Evolutionary conservation across 2,797 vertebrate species (phyloP).

Genomic region (Linurgus olivaceus): DNA sequence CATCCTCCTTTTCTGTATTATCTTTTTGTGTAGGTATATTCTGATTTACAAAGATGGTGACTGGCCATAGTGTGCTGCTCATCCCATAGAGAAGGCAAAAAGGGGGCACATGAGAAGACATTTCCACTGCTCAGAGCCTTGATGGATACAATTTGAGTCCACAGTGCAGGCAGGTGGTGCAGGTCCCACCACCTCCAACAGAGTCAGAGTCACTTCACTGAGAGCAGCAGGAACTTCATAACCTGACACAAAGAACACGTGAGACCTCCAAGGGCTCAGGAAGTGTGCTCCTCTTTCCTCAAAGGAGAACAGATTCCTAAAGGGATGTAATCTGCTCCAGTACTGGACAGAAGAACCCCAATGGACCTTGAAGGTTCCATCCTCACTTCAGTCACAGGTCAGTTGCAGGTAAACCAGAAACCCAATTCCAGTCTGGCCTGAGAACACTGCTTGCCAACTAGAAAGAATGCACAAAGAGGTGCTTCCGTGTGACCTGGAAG

Average conservation of each 20-base stretch:
- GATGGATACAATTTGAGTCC: neutral
- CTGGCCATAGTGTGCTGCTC: neutral
- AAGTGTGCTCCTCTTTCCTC: neutral
- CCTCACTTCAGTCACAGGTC: neutral
- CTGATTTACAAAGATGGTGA: neutral
- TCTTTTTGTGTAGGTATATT: neutral
- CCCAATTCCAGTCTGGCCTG: neutral
- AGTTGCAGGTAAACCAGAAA: neutral
- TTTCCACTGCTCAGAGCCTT: neutral
- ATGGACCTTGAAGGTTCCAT: neutral
- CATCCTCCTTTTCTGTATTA: neutral
- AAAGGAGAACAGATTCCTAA: neutral
- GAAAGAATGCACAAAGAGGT: neutral
- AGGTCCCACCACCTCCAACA: neutral
- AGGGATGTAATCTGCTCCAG: neutral
- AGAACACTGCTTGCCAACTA: neutral
- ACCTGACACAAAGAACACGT: neutral
- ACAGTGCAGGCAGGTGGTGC: neutral
- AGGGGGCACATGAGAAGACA: neutral
- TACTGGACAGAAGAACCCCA: neutral
- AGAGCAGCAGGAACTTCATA: neutral
- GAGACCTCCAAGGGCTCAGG: neutral
- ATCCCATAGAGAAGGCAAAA: neutral
- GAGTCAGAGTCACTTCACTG: neutral
- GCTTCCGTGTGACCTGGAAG: neutral